Evolutionary conservation across 37 sponge, comb jelly and placozoan species (phyloP).

Genomic region (Eunapius fragilis): DNA sequence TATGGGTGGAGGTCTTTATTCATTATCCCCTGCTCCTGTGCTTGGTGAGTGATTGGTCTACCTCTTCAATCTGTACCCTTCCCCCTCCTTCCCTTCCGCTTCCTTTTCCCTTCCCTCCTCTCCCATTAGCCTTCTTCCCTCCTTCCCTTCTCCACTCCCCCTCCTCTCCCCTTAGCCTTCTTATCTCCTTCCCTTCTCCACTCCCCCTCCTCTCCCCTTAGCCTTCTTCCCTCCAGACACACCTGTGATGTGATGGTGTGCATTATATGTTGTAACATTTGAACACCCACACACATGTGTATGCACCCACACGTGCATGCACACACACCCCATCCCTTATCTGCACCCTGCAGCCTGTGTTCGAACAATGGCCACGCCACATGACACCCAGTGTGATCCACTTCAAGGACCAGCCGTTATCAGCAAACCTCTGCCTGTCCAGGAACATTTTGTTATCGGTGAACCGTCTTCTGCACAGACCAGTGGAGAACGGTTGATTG

Average conservation of each 20-base stretch:
- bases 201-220: too few species aligned
- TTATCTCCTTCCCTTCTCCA: too few species aligned
- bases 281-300: not conserved
- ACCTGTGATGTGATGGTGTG: too few species aligned
- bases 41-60: constrained; percentile 22
- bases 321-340: not conserved
- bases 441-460: not conserved
- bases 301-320: not conserved
- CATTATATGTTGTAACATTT: too few species aligned
- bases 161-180: too few species aligned
- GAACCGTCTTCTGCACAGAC: not conserved
- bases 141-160: too few species aligned
- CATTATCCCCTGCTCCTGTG: constrained; percentile 41
- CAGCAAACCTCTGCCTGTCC: not conserved
- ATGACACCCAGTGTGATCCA: not conserved
- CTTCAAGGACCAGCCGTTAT: not conserved
- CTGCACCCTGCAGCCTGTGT: not conserved
- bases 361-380: not conserved
- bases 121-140: not conserved
- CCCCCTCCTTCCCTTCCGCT: not conserved
- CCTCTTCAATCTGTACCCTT: not conserved
- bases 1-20: constrained; percentile 47
- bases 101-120: not conserved
- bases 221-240: not conserved
- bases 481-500: not conserved